Base-by-base conservation (phyloP, 2,888 invertebrate genomes). In the Odontomyia ornata region DNA sequence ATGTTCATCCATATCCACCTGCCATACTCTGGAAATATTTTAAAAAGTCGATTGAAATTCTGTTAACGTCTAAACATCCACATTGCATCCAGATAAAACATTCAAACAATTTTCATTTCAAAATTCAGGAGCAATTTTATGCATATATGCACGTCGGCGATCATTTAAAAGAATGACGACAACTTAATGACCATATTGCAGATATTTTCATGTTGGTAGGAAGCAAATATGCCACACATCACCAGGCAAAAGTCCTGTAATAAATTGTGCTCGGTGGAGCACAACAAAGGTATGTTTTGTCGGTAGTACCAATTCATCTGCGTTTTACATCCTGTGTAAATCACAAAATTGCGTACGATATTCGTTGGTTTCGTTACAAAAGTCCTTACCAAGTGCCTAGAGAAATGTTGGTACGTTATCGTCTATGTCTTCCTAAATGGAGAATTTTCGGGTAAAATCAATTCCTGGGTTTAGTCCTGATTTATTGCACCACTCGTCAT, bases 291-390 rank as follows among this genome's bases (percentile, higher is more conserved):
- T 25, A 52, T 13, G 30, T 15, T 27, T 28, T 4, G 64, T 36
- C 3, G 36, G 36, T 36, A 36, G 36, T 67, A 21, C 18, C 67
- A 71, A 52, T 27, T 71, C 21, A 25, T 52, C 71, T 47, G 71
- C 71, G 46, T 71, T 71, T 71, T 52, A 47, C 71, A 47, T 71
- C 52, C 47, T 71, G 71, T 71, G 71, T 71, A 71, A 71, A 71
- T 71, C 71, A 71, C 71, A 47, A 47, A 71, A 47, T 71, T 71
- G 46, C 27, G 47, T 52, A 46, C 71, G 52, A 23, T 18, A 11
- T 21, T 13, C 60, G 25, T 60, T 23, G 7, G 25, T 60, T 21
- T 36, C 36, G 36, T 36, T 36, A 36, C 36, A 36, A 36, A 36
- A 36, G 36, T 36, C 36, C 36, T 9, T 5, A 21, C 57, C 57